These are phyloP conservation scores for Meandrusa payeni DNA, from an alignment of 2,888 invertebrate genomes.

Conservation along the genomic window DNA sequence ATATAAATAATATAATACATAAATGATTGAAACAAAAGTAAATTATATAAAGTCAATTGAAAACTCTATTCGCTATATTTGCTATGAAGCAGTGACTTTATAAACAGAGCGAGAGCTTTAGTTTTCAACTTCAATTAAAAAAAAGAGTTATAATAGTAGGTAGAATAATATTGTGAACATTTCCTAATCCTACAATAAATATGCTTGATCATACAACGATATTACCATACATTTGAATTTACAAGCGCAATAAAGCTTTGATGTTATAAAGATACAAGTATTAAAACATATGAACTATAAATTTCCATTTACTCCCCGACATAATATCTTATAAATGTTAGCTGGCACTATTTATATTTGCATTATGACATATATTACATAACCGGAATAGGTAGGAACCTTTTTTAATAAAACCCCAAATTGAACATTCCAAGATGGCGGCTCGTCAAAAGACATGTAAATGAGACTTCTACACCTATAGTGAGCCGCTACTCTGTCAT, in stretches of 20 bases:
- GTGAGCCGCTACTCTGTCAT: constrained; percentile 40
- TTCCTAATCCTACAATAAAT: constrained; percentile 4
- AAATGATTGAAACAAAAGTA: too few species aligned
- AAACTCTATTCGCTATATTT: too few species aligned
- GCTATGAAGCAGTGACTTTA: too few species aligned
- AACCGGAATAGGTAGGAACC: background rate
- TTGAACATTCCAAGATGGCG: constrained; percentile 16
- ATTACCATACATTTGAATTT: constrained; percentile 19
- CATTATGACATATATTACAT: constrained; percentile 2
- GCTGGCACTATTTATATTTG: constrained; percentile 2
- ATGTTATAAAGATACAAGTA: constrained; percentile 19
- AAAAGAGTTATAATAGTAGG: too few species aligned
- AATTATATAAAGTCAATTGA: too few species aligned
- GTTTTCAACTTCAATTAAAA: too few species aligned
- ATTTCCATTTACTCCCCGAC: constrained; percentile 18
- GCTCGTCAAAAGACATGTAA: constrained; percentile 24
- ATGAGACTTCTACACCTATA: constrained; percentile 23
- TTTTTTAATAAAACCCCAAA: constrained; percentile 28
- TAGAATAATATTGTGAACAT: too few species aligned
- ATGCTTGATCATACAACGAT: background rate
- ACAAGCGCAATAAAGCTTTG: constrained; percentile 20
- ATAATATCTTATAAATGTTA: constrained; percentile 8
- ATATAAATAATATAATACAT: too few species aligned
- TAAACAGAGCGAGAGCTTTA: too few species aligned
- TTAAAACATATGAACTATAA: constrained; percentile 22